Evolutionary conservation across 2,888 invertebrate genomes (phyloP), one percentile per base, ranked within the genome.

Genomic region (Opisthograptis luteolata): DNA sequence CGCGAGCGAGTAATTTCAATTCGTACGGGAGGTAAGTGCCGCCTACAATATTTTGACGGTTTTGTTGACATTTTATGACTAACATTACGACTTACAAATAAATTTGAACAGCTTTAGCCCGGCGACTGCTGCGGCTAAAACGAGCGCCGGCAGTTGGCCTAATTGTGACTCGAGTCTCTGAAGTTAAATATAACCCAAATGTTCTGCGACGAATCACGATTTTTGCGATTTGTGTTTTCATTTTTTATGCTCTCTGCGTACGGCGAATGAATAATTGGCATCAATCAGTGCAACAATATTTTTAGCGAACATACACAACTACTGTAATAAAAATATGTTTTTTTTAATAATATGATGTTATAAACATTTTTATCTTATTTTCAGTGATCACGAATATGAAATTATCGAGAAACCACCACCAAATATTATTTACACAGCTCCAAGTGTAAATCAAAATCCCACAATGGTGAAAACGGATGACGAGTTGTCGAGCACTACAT

Each of bases 381-480:
- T 68, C 92, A 97, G 97, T 93, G 97, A 97, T 92, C 97, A 97
- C 93, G 96, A 97, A 88, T 97, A 97, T 91, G 97, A 97, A 92
- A 96, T 96, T 67, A 95, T 97, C 81, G 95, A 95, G 78, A 94
- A 94, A 69, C 94, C 95, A 59, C 88, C 81, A 15, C 79, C 83
- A 27, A 81, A 81, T 88, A 83, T 85, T 60, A 67, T 80, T 60
- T 87, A 81, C 66, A 82, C 85, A 36, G 64, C 76, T 46, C 78
- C 82, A 15, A 80, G 76, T 66, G 65, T 79, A 55, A 88, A 91
- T 43, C 84, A 87, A 57, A 84, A 79, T 57, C 65, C 76, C 35
- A 72, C 55, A 39, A 73, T 81, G 70, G 67, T 73, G 27, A 84
- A 87, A 80, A 73, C 87, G 59, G 84, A 92, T 71, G 87, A 92